Base-by-base conservation (phyloP, 2,797 vertebrate species). In the Clarias laeviceps region DNA sequence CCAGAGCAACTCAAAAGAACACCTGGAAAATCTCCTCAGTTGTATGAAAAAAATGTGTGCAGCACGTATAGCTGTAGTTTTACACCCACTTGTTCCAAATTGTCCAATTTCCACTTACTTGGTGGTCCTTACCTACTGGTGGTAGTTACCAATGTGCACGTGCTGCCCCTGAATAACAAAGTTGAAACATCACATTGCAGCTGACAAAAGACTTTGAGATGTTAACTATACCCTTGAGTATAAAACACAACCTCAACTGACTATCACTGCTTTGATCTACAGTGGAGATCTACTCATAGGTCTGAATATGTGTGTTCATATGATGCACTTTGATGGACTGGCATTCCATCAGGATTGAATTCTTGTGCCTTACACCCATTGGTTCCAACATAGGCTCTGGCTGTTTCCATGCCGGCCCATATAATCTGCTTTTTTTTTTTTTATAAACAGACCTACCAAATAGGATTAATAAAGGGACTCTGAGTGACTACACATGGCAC, bases 1-100 rank as follows among this genome's bases (percentile, higher is more conserved):
- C 29, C 66, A 82, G 66, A 69, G 32, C 66, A 82, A 37, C 54
- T n/a, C 54, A 17, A 3, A 57, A 22, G 50, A 59, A n/a, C 80
- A 59, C 80, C 80, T 82, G 66, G 80, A 70, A 82, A 59, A 82
- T 82, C 80, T 82, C 66, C 59, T 70, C 59, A 8, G 24, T 70
- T 69, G 8, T 70, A 70, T 70, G 56, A 82, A 59, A 29, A 70
- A 40, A 82, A 59, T 37, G 17, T 37, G 54, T 59, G 66, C 50
- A 70, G 61, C 50, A 82, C 17, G 24, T 69, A 82, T 24, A 64
- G 29, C 32, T 82, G 50, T 70, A 37, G 50, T 70, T 70, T n/a
- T n/a, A 59, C 66, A 82, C 4, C 50, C 65, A 70, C 20, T 70
- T 69, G 29, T 59, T 82, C 29, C n/a, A 27, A 81, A n/a, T 82